These are phyloP conservation scores for Timandra comae DNA, from an alignment of 2,888 invertebrate genomes.

Conservation along the genomic window DNA sequence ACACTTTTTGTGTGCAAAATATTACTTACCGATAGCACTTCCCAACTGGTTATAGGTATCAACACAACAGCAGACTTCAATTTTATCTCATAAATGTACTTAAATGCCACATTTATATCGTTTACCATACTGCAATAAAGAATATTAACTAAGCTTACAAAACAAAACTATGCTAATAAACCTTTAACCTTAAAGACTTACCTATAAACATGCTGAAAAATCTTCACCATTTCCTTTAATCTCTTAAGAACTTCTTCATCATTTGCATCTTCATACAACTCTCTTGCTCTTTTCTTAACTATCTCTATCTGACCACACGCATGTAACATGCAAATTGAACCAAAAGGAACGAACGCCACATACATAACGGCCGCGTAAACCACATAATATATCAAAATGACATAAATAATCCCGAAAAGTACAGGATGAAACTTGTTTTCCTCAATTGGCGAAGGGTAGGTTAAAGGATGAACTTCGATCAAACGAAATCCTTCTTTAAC, in stretches of 20 bases:
- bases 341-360: constrained; percentile 11
- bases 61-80: constrained; percentile 16
- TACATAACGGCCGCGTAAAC: constrained; percentile 2
- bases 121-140: constrained; percentile 21
- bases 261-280: constrained; percentile 5
- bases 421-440: constrained; percentile 7
- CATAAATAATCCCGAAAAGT: constrained; percentile 5
- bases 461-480: constrained; percentile 10
- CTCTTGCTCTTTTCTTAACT: constrained; percentile 4
- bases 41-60: constrained; percentile 20
- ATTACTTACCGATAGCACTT: constrained; percentile 18
- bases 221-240: constrained; percentile 8
- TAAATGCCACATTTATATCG: constrained; percentile 14
- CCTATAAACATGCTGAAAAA: constrained; percentile 13
- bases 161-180: background rate
- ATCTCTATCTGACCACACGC: constrained; percentile 18
- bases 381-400: background rate
- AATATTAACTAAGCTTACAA: too few species aligned
- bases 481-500: constrained; percentile 8
- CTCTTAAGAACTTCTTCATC: constrained; percentile 2
- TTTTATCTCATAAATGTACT: constrained; percentile 19
- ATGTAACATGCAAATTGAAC: constrained; percentile 15
- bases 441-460: constrained; percentile 12
- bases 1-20: too few species aligned
- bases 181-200: constrained; percentile 5